Evolutionary conservation across 2,888 invertebrate genomes (phyloP).

Genomic region (Atrina japonica): DNA sequence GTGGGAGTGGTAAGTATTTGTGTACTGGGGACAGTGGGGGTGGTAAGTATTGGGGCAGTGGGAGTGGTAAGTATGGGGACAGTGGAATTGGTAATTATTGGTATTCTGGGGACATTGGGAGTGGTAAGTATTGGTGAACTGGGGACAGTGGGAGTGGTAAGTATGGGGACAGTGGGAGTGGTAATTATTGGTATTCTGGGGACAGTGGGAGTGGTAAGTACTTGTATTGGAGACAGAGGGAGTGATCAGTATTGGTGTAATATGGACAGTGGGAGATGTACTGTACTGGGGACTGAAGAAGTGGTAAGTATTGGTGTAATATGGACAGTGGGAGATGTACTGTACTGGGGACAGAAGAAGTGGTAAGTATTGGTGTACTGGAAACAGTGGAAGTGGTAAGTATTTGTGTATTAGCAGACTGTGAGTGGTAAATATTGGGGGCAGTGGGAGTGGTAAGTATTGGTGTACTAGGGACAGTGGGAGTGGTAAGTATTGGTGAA

Average conservation of each 20-base stretch:
- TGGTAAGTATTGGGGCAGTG: neutral
- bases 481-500: too few relatives aligned
- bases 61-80: too few relatives aligned
- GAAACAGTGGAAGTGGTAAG: slow-evolving; percentile 91
- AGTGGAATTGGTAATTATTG: slow-evolving; percentile 37
- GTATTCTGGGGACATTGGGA: slow-evolving; percentile 87
- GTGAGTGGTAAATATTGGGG: slow-evolving; percentile 95
- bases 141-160: slow-evolving; percentile 89
- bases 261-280: too few relatives aligned
- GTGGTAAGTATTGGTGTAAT: too few relatives aligned
- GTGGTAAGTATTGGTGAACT: slow-evolving; percentile 87
- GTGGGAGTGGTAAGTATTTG: slow-evolving; percentile 82
- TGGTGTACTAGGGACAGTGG: neutral
- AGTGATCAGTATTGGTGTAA: neutral
- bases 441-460: slow-evolving; percentile 87
- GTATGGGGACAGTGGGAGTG: slow-evolving; percentile 55
- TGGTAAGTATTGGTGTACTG: too few relatives aligned
- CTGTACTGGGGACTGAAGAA: too few relatives aligned
- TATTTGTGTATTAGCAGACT: too few relatives aligned
- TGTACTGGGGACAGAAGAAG: slow-evolving; percentile 92
- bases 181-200: too few relatives aligned
- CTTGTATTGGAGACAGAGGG: neutral
- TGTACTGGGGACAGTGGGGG: too few relatives aligned
- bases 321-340: slow-evolving; percentile 90
- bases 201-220: neutral